phyloP scores from a whole-genome alignment of 2,888 invertebrate genomes.

The Seira musarum region DNA sequence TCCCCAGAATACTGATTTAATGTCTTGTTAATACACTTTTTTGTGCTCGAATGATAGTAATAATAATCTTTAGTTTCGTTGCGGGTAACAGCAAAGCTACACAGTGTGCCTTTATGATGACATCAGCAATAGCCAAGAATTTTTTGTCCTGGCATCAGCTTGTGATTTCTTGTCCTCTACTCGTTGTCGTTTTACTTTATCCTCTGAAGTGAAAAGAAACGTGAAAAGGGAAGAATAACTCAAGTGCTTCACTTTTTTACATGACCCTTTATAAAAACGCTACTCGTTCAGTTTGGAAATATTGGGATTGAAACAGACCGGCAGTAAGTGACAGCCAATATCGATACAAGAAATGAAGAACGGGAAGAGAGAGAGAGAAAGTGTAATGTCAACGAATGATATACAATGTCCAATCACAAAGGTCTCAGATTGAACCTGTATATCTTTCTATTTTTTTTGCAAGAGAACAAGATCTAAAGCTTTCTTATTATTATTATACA shows the following conservation, averaged over 20 bases:
- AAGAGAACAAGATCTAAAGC: neutral
- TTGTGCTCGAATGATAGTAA: conserved; percentile 14
- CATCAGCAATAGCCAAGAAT: conserved; percentile 50
- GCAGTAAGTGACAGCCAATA: conserved; percentile 55
- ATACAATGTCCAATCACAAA: conserved; percentile 59
- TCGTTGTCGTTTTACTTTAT: conserved; percentile 10
- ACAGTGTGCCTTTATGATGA: conserved; percentile 6
- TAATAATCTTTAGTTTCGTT: neutral
- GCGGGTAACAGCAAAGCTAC: neutral
- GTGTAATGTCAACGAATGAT: conserved; percentile 48
- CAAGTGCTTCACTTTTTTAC: conserved; percentile 20
- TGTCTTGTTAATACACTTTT: conserved; percentile 29
- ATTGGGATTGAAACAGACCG: conserved; percentile 47
- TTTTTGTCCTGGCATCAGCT: conserved; percentile 40
- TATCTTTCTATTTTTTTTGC: neutral
- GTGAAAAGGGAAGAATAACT: conserved; percentile 13
- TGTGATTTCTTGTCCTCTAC: conserved; percentile 44
- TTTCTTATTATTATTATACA: neutral
- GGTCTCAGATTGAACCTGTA: conserved; percentile 50
- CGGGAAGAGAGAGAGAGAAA: conserved; percentile 21
- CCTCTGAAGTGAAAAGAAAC: conserved; percentile 14
- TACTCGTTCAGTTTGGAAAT: conserved; percentile 24
- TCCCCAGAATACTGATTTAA: conserved; percentile 12
- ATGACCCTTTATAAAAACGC: neutral
- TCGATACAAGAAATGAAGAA: conserved; percentile 35